phyloP scores from a whole-genome alignment of 2,797 vertebrate genomes.

The Cirrhinus molitorella region DNA sequence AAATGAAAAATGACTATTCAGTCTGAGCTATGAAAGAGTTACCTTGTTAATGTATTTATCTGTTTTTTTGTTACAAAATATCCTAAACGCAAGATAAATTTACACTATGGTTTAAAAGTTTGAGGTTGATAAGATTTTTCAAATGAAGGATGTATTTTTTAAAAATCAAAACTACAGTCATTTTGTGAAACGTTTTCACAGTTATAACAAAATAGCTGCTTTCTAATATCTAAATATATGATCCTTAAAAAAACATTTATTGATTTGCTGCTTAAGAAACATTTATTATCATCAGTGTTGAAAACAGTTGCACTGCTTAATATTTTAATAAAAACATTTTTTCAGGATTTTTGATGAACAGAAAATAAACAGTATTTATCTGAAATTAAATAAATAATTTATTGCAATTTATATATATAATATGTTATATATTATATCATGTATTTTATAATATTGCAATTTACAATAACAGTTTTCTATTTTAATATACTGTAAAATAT shows the following conservation, averaged over 20 bases:
- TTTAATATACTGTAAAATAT: too few species aligned
- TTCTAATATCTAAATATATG: too few species aligned
- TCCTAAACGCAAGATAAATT: background rate
- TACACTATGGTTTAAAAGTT: background rate
- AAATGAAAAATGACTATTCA: background rate
- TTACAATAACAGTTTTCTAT: too few species aligned
- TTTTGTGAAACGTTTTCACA: background rate
- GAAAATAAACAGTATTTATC: too few species aligned
- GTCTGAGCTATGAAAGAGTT: background rate
- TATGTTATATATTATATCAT: too few species aligned
- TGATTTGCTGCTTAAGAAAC: background rate
- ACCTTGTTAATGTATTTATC: background rate
- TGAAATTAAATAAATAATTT: too few species aligned
- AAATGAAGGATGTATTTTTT: background rate
- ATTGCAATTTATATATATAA: too few species aligned
- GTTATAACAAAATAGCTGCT: background rate
- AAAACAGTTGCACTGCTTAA: background rate
- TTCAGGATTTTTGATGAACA: too few species aligned
- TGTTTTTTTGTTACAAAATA: background rate
- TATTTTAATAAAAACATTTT: background rate
- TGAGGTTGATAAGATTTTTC: background rate
- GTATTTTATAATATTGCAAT: too few species aligned
- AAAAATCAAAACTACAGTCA: background rate
- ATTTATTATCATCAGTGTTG: background rate
- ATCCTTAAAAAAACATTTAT: background rate